phyloP scores from a whole-genome alignment of 2,888 invertebrate species.

The Spilosoma lubricipeda region DNA sequence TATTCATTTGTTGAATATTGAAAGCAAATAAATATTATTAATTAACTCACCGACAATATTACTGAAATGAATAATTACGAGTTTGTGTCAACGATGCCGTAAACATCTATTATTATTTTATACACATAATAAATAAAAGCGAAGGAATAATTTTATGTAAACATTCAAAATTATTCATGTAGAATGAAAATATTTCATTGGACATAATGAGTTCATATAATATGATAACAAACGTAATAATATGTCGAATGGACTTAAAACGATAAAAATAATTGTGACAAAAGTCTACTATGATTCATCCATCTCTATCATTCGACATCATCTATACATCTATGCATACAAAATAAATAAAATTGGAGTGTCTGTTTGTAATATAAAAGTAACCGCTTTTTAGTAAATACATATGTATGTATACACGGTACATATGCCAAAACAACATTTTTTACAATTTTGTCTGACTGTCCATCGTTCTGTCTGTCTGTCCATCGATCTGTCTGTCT shows the following conservation, averaged over 20 bases:
- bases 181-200: neutral
- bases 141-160: neutral
- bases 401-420: too few relatives aligned
- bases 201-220: neutral
- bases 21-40: constrained; percentile 15
- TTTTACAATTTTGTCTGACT: too few relatives aligned
- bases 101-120: neutral
- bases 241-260: neutral
- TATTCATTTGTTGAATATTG: neutral
- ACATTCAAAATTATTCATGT: neutral
- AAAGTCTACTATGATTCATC: neutral
- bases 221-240: neutral
- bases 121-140: neutral
- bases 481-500: too few relatives aligned
- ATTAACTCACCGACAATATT: constrained; percentile 7
- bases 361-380: too few relatives aligned
- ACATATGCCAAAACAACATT: too few relatives aligned
- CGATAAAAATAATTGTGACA: constrained; percentile 10
- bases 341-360: too few relatives aligned
- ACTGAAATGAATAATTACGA: constrained; percentile 13
- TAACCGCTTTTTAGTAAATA: too few relatives aligned
- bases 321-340: too few relatives aligned
- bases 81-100: neutral
- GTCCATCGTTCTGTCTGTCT: too few relatives aligned
- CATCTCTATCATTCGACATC: constrained; percentile 42